Base-by-base conservation (phyloP, 2,888 invertebrate species). In the Callimorpha dominula region DNA sequence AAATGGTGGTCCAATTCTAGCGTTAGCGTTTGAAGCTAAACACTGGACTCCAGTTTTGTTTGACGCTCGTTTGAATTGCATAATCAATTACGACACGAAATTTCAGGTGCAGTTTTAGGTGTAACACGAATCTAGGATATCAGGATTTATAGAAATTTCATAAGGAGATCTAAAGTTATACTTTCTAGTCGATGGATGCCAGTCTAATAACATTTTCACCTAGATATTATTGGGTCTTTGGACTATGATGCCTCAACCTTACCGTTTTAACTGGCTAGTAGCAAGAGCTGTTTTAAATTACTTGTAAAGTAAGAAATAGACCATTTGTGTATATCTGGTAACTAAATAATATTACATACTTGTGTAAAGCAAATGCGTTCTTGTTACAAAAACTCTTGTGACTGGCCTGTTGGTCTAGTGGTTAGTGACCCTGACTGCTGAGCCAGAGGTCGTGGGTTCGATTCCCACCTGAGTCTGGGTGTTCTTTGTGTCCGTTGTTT, bases 81-180 rank as follows among this genome's bases (percentile, higher is more conserved):
- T 65, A 70, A 70, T 65, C 70, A 70, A 65, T 65, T 70, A 70
- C 70, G 20, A 43, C 42, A 9, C 1, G 54, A 54, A 70, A 64
- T 70, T 54, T 17, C 63, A 54, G 64, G 64, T 70, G 54, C 40
- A 64, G 11, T 42, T 20, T 42, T 49, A 12, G 42, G 2, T 14
- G 15, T 17, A 70, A 54, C 9, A 40, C 50, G 62, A 20, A 17
- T 60, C 46, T 11, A 49, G 5, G 14, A 20, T 12, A 49, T 49
- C 43, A 64, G 4, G 0, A 64, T 43, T 31, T 9, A 52, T 15
- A 52, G 4, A 66, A 1, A n/a, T 52, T 66, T 11, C 31, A 31
- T 31, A 31, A 31, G 31, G 31, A 31, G 31, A 31, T 66, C 15
- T 31, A 40, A 65, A 66, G 43, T 17, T 43, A n/a, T 64, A 9